Evolutionary conservation across 2,797 vertebrate species (phyloP), one percentile per base, ranked within the genome.

Genomic region (Ambastaia sidthimunki): DNA sequence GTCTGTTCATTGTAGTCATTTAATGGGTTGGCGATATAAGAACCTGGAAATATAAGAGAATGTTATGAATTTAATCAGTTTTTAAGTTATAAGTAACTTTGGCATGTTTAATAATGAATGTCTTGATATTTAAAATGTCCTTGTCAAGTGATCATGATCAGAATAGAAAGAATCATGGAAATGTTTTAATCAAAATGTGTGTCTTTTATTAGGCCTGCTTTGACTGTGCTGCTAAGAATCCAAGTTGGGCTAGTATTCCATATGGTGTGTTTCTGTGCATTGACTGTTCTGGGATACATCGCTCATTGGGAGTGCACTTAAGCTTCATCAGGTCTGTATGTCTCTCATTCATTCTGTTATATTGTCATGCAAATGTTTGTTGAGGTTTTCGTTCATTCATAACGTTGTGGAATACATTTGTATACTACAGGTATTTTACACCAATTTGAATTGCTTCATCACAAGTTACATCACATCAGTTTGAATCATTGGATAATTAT

Each of bases 251-350:
- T 19, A 99, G 97, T 81, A 94, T 99, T 85, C 85, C 98, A 0
- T 96, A 99, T 65, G 98, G 98, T 0, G 97, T 99, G 0, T 99
- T 99, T 86, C 77, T 99, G 73, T 99, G 98, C 90, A 99, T 99
- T 6, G 97, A 99, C 93, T 99, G 98, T 86, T 99, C 97, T 0
- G 97, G 98, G 25, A 96, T 95, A 62, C 98, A 99, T 87, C 93
- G 98, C 78, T 98, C 98, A 0, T 90, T 99, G 83, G 98, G 98
- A 10, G 97, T 99, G 3, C 98, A 99, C 71, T 94, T 99, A 89
- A 99, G 97, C 87, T 99, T 99, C 87, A 97, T 99, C 94, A 96
- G 97, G 97, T 99, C 78, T 12, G 82, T 48, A 3, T 19, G 7
- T 3, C 25, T 48, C 37, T 19, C 7, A 23, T 34, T 34, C 6